phyloP scores from a whole-genome alignment of 2,113 vertebrate species.

The Hymenochirus boettgeri region DNA sequence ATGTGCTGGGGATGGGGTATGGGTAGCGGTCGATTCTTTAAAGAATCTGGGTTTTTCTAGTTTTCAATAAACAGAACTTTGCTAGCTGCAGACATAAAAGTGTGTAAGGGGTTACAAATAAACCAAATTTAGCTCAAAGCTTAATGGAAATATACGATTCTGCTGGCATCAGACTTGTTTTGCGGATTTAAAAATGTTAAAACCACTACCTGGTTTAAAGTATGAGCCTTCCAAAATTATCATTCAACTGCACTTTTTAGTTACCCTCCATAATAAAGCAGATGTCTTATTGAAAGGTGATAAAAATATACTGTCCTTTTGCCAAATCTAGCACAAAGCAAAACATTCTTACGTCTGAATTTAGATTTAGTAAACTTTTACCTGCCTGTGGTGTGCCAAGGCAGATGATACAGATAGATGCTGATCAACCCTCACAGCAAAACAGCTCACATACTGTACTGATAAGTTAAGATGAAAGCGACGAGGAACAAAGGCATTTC shows the following conservation, averaged over 20 bases:
- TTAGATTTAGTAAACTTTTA: conserved; percentile 46
- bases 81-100: no score
- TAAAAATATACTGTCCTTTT: conserved; percentile 29
- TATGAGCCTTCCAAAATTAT: not conserved
- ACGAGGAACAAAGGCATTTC: conserved; percentile 61
- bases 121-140: no score
- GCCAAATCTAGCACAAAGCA: conserved; percentile 41
- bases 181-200: no score
- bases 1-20: no score
- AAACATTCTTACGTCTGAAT: conserved; percentile 34
- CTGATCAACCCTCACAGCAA: conserved; percentile 45
- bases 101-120: no score
- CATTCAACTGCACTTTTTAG: not conserved
- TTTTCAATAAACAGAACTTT: no score
- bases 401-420: conserved; percentile 49
- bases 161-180: no score
- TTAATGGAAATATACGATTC: no score
- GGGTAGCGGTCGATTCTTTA: no score
- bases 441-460: conserved; percentile 54
- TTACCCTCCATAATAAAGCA: conserved; percentile 16
- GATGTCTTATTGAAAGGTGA: conserved; percentile 41
- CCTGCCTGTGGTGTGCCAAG: conserved; percentile 54
- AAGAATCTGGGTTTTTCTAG: no score
- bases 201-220: no score
- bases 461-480: conserved; percentile 67